A percentile compares a stretch with the other conserved stretches of the same genome.
Evolutionary conservation across 2,888 invertebrate species (phyloP).

Genomic region (Eulithis testata): DNA sequence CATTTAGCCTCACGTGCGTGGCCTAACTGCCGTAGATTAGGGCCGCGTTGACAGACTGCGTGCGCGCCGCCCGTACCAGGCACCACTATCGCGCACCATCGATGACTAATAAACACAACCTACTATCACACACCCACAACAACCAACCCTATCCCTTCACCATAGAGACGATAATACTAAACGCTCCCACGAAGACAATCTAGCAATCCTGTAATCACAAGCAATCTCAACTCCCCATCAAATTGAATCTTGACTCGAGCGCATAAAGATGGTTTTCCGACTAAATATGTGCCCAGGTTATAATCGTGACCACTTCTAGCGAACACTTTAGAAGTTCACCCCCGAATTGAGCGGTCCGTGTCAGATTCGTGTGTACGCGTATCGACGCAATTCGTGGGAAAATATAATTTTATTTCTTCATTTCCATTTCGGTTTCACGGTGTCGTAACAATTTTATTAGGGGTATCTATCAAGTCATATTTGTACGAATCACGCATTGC

Average conservation of each 20-base stretch:
- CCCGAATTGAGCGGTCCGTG: slow-evolving; percentile 82
- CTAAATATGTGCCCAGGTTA: slow-evolving; percentile 53
- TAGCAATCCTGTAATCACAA: slow-evolving; percentile 62
- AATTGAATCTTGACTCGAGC: slow-evolving; percentile 51
- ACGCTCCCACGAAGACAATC: slow-evolving; percentile 43
- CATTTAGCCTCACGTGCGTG: slow-evolving; percentile 82
- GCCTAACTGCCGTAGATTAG: slow-evolving; percentile 84
- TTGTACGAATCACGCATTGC: slow-evolving; percentile 28
- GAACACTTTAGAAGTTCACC: slow-evolving; percentile 79
- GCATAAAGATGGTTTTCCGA: slow-evolving; percentile 54
- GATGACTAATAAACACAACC: slow-evolving; percentile 80
- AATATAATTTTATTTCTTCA: slow-evolving; percentile 73
- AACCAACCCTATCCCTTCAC: slow-evolving; percentile 30
- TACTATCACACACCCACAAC: slow-evolving; percentile 41
- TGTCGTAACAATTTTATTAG: slow-evolving; percentile 53
- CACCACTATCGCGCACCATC: slow-evolving; percentile 82
- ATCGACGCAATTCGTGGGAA: slow-evolving; percentile 73
- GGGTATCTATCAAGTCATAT: slow-evolving; percentile 31
- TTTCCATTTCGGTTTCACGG: slow-evolving; percentile 58
- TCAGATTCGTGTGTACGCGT: slow-evolving; percentile 68
- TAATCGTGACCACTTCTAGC: slow-evolving; percentile 81
- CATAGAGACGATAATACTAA: slow-evolving; percentile 33
- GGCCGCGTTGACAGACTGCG: slow-evolving; percentile 82
- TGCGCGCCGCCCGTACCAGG: slow-evolving; percentile 82
- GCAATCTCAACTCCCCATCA: slow-evolving; percentile 51